Conservation (phyloP, 2,888 invertebrate species). For the Chromoteleia sp. region DNA sequence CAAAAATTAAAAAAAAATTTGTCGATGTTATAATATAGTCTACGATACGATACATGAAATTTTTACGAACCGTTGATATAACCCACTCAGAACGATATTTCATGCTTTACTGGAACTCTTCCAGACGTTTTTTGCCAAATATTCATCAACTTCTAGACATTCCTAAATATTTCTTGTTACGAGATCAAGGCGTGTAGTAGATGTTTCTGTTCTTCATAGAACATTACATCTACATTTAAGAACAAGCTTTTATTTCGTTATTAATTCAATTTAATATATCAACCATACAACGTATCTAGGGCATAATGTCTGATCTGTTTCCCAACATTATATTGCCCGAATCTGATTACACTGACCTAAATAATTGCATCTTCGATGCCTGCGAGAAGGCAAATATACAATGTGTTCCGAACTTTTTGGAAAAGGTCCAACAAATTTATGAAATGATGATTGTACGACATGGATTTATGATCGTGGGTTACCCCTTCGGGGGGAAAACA, state of each 20-base stretch:
- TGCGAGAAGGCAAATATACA: conserved; percentile 92
- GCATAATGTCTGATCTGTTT: conserved; percentile 88
- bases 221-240: no score
- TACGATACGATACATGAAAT: no score
- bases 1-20: no score
- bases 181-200: no score
- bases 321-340: conserved; percentile 86
- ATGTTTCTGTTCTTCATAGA: no score
- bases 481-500: conserved; percentile 87
- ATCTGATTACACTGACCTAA: conserved; percentile 91
- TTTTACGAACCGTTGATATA: no score
- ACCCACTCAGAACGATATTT: no score
- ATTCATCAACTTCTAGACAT: no score
- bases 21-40: no score
- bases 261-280: neutral
- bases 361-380: conserved; percentile 88
- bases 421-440: conserved; percentile 87
- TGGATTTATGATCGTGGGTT: conserved; percentile 88
- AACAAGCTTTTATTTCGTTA: conserved; percentile 10
- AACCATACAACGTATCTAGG: conserved; percentile 80
- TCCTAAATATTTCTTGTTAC: no score
- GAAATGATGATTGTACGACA: conserved; percentile 88
- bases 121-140: no score
- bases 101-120: no score
- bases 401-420: conserved; percentile 88